Conservation (phyloP, 1,140 invertebrate genomes). For the Acromyrmex echinatior region DNA sequence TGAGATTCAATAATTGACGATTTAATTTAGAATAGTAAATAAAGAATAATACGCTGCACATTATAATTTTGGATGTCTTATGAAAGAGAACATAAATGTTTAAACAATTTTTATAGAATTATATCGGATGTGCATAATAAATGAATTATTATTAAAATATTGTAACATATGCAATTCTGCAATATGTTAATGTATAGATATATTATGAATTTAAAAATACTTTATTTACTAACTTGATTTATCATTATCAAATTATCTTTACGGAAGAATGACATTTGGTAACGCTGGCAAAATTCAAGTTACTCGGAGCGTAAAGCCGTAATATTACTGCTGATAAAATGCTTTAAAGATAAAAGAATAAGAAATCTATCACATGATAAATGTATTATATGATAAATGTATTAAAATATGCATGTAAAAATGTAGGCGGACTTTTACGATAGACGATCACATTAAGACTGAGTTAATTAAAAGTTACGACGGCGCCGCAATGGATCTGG, state of each 20-base stretch:
- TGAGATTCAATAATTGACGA: neutral
- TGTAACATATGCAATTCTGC: neutral
- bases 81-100: neutral
- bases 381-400: slow-evolving; percentile 2
- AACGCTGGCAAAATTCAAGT: neutral
- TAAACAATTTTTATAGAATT: neutral
- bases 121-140: neutral
- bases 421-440: neutral
- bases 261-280: neutral
- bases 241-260: neutral
- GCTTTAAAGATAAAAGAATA: neutral
- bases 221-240: neutral
- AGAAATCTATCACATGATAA: slow-evolving; percentile 9
- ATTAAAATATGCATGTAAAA: slow-evolving; percentile 16
- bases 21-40: neutral
- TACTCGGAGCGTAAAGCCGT: neutral
- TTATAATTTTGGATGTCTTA: neutral
- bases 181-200: neutral
- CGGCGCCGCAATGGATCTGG: neutral
- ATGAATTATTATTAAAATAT: slow-evolving; percentile 9
- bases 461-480: slow-evolving; percentile 38
- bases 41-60: neutral
- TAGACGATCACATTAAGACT: slow-evolving; percentile 1
- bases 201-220: neutral
- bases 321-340: neutral